Conservation (phyloP, 2,113 vertebrate genomes). For the Urocolius indicus region DNA sequence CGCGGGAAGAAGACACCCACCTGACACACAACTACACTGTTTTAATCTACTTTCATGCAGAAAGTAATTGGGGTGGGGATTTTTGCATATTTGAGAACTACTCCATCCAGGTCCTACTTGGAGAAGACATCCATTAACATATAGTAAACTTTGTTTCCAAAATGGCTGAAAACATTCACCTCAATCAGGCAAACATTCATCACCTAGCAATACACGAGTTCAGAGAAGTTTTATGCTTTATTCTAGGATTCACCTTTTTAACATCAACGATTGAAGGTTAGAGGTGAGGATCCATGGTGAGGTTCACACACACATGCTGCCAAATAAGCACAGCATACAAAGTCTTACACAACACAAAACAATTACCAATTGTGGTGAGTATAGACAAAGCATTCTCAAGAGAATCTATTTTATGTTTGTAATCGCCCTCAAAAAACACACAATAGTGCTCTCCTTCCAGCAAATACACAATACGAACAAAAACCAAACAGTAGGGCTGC, state of each 20-base stretch:
- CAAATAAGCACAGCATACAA: background rate
- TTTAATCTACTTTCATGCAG: background rate
- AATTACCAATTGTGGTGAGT: conserved; percentile 64
- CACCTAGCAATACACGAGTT: background rate
- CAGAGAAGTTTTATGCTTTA: background rate
- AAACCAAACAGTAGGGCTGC: conserved; percentile 53
- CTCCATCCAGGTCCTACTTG: background rate
- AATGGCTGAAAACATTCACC: background rate
- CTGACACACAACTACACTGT: background rate
- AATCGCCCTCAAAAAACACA: conserved; percentile 61
- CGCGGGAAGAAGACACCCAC: background rate
- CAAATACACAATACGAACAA: conserved; percentile 67
- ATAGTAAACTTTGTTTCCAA: background rate
- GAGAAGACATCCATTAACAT: background rate
- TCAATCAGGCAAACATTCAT: background rate
- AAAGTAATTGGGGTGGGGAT: background rate
- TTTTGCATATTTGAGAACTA: background rate
- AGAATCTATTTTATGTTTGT: conserved; percentile 72
- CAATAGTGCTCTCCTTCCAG: conserved; percentile 66
- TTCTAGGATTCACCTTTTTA: background rate
- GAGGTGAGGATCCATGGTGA: conserved; percentile 10
- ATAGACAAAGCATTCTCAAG: conserved; percentile 55
- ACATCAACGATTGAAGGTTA: background rate
- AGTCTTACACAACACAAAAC: conserved; percentile 47
- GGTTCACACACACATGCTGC: background rate